Percentiles rank a stretch among this genome's conserved stretches.
phyloP scores from a whole-genome alignment of 2,888 invertebrate species.

The Agonopterix subpropinquella region DNA sequence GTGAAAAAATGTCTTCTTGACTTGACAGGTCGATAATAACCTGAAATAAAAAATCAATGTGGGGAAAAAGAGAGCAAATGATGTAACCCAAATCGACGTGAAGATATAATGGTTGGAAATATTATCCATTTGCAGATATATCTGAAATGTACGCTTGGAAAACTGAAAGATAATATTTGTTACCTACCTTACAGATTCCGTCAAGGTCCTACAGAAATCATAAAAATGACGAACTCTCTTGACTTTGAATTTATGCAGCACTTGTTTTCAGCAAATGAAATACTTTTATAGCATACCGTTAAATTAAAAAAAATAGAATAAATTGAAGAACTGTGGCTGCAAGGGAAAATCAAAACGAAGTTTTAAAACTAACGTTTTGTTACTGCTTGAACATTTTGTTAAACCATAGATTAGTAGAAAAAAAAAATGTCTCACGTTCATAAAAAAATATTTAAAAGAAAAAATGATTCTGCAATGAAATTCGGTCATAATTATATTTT shows the following conservation, averaged over 20 bases:
- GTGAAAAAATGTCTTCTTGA: conserved; percentile 72
- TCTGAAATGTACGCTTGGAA: conserved; percentile 12
- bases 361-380: conserved; percentile 35
- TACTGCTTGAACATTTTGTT: conserved; percentile 12
- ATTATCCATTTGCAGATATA: conserved; percentile 19
- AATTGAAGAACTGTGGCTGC: conserved; percentile 45
- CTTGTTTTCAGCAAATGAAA: conserved; percentile 18
- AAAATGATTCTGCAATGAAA: too few species aligned
- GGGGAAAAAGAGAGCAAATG: conserved; percentile 29
- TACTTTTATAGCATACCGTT: conserved; percentile 26
- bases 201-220: conserved; percentile 5
- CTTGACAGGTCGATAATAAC: conserved; percentile 75
- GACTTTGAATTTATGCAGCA: conserved; percentile 9
- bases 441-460: too few species aligned
- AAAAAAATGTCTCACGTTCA: too few species aligned
- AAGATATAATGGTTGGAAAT: conserved; percentile 12
- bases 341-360: conserved; percentile 58
- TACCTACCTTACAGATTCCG: conserved; percentile 2
- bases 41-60: conserved; percentile 73
- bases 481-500: too few species aligned
- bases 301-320: conserved; percentile 28
- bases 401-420: too few species aligned
- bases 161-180: not conserved
- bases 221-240: conserved; percentile 2
- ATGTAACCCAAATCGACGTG: conserved; percentile 9